Conservation (phyloP, 2,888 invertebrate genomes). For the Rhorus exstirpatorius region DNA sequence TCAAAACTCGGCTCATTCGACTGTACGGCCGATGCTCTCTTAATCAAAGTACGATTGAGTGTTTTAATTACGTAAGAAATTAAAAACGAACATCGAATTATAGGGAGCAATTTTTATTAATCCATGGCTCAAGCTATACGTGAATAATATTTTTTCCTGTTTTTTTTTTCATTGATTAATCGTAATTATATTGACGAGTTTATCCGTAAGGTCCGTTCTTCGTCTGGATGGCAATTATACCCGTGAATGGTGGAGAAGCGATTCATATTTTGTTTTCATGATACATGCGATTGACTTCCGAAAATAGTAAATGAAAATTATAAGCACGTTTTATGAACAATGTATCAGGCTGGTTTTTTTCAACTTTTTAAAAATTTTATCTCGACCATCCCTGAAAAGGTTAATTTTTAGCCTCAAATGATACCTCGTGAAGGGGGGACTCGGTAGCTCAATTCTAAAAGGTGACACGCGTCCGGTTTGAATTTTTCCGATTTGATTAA, state of each 20-base stretch:
- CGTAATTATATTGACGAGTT: conserved; percentile 2
- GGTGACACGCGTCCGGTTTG: not conserved
- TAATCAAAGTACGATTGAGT: too few species aligned
- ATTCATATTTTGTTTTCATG: not conserved
- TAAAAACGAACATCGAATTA: too few species aligned
- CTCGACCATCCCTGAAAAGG: not conserved
- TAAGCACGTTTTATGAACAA: too few species aligned
- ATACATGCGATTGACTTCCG: conserved; percentile 19
- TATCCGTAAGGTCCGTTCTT: not conserved
- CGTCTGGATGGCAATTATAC: not conserved
- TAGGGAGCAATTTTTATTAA: not conserved
- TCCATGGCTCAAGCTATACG: not conserved
- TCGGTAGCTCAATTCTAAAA: not conserved
- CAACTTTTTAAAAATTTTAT: not conserved
- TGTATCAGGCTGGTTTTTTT: not conserved
- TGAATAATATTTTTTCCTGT: not conserved
- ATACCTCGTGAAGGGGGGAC: too few species aligned
- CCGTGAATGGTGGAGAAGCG: not conserved
- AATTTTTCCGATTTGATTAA: conserved; percentile 6
- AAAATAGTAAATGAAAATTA: conserved; percentile 32
- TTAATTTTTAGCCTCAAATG: too few species aligned
- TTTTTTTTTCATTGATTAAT: conserved; percentile 8
- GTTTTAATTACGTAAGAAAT: too few species aligned
- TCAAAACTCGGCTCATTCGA: too few species aligned
- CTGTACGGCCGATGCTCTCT: too few species aligned